phyloP scores from a whole-genome alignment of 2,113 vertebrate genomes.

The Progne subis region DNA sequence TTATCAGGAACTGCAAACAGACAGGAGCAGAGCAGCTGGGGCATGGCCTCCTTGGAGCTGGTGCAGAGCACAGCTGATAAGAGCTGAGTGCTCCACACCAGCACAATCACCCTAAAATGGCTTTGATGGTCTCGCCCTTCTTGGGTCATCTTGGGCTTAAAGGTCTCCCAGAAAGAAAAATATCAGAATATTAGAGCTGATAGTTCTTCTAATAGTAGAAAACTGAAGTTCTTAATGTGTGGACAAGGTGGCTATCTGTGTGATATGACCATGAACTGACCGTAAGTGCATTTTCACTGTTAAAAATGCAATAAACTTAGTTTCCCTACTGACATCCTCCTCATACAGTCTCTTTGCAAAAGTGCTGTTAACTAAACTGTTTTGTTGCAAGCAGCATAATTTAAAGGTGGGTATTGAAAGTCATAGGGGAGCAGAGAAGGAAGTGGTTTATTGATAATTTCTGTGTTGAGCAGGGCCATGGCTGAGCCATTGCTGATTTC shows the following conservation, averaged over 20 bases:
- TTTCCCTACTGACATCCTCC: not conserved
- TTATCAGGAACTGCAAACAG: slow-evolving; percentile 47
- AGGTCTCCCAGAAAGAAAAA: not conserved
- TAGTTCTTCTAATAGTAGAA: not conserved
- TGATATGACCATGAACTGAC: not conserved
- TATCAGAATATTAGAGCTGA: not conserved
- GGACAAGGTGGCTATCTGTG: not conserved
- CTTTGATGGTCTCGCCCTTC: not conserved
- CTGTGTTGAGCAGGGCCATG: not conserved
- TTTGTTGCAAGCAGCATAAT: not conserved
- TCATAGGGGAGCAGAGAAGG: not conserved
- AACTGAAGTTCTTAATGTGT: not conserved
- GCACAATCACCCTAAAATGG: not conserved
- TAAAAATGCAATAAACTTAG: not conserved
- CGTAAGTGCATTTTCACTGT: not conserved
- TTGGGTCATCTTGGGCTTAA: not conserved
- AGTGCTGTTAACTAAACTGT: not conserved
- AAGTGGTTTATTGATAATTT: not conserved
- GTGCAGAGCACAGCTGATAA: slow-evolving; percentile 30
- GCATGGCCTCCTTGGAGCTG: not conserved
- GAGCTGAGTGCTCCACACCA: not conserved
- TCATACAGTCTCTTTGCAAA: not conserved
- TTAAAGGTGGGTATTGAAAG: not conserved
- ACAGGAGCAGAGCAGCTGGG: not conserved
- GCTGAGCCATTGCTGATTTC: not conserved